Evolutionary conservation across 92 coral and sea anemone genomes (phyloP), one percentile per base, ranked within the genome.

Genomic region (Blastomussa wellsi): DNA sequence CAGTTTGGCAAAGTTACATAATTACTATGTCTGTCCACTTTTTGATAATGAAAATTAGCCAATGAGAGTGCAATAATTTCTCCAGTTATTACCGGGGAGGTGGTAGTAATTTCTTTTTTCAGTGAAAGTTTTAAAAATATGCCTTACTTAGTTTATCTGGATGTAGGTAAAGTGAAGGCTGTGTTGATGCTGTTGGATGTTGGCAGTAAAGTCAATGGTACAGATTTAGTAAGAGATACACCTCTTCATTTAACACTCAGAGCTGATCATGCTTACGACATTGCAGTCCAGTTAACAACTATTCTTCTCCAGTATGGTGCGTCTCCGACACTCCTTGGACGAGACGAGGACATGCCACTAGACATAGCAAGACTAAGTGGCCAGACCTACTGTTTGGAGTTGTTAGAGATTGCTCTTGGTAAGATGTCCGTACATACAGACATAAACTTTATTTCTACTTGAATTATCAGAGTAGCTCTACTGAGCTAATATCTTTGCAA

Each of bases 261-360:
- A 28, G 92, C 98, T 0, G 84, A 90, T 80, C 93, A 92, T 57
- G 92, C 98, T 22, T 91, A 86, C 20, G 97, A 94, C 17, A 89
- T 91, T 60, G 90, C 90, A n/a, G 91, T 96, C 84, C 90, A 94
- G 79, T 68, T 96, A 41, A 89, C 87, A 42, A 69, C 87, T 14
- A 38, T 91, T 28, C 86, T 96, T 48, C 83, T 96, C 66, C 92
- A 91, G 64, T 96, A 96, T 88, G 99, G 99, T 29, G 99, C 98
- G 37, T 95, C 94, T 0, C 90, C 94, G 39, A 68, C 90, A 48
- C 73, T 89, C 12, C 88, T 90, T 32, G 99, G 99, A 69, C 90
- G 88, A 81, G 98, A 92, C 1, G 95, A 96, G 24, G 97, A 96
- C 73, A 94, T 91, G 86, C 80, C 94, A 3, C 69, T 94, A 57